These are phyloP conservation scores for Bambusicola thoracicus DNA, from an alignment of 2,113 vertebrate species.

Conservation along the genomic window DNA sequence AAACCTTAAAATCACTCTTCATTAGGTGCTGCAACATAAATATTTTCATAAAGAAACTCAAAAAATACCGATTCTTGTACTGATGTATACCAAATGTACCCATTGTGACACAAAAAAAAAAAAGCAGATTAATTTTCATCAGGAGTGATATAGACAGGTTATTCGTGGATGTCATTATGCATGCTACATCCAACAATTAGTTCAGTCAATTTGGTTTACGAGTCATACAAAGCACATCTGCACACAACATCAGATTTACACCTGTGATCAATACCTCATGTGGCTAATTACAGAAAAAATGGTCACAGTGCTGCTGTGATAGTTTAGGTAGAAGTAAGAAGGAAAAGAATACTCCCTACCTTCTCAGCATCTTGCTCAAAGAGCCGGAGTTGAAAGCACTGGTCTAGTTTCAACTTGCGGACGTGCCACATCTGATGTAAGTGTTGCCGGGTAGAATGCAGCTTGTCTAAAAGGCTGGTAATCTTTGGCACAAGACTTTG, in stretches of 20 bases:
- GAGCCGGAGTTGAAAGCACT: conserved; percentile 97
- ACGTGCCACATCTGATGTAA: conserved; percentile 98
- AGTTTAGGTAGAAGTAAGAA: neutral
- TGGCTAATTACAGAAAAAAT: neutral
- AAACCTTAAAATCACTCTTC: neutral
- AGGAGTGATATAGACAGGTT: neutral
- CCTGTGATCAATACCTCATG: neutral
- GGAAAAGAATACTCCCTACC: conserved; percentile 75
- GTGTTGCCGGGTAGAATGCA: conserved; percentile 96
- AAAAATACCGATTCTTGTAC: neutral
- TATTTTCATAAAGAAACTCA: conserved; percentile 2
- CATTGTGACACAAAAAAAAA: neutral
- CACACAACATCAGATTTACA: neutral
- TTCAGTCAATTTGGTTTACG: neutral
- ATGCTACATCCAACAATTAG: neutral
- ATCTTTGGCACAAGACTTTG: conserved; percentile 98
- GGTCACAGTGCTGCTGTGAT: neutral
- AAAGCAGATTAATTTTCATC: conserved; percentile 33
- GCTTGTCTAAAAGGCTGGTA: conserved; percentile 96
- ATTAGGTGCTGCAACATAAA: neutral
- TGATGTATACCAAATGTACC: neutral
- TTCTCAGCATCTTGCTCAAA: conserved; percentile 99
- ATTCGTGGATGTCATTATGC: neutral
- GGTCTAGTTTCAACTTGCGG: conserved; percentile 95
- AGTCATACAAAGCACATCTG: neutral